Evolutionary conservation across 2,797 vertebrate genomes (phyloP).

Genomic region (Xenentodon cancila): DNA sequence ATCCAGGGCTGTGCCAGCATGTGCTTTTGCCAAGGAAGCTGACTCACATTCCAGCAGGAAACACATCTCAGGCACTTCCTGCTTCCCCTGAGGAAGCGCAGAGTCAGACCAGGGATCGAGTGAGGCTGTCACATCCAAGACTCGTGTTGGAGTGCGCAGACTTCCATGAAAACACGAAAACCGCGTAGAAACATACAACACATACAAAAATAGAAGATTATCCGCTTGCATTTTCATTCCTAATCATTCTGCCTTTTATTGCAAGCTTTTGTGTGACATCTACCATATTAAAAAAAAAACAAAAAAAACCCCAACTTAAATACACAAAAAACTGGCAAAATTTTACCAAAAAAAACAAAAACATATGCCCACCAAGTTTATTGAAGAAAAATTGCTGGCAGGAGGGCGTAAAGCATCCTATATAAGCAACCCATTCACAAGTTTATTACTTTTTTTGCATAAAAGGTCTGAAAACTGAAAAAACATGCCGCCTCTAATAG

Average conservation of each 20-base stretch:
- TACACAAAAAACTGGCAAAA: too few relatives aligned
- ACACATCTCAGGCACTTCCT: constrained; percentile 68
- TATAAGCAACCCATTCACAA: background rate
- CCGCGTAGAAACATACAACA: constrained; percentile 19
- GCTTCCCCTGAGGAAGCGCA: constrained; percentile 63
- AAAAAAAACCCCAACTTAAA: too few relatives aligned
- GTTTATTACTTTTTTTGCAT: background rate
- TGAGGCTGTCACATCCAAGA: constrained; percentile 19
- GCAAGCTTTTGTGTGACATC: background rate
- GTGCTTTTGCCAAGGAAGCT: constrained; percentile 30
- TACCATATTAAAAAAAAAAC: background rate
- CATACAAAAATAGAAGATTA: constrained; percentile 18
- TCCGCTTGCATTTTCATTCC: background rate
- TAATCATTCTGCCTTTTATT: too few relatives aligned
- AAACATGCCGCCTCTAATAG: background rate
- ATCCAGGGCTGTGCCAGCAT: constrained; percentile 32
- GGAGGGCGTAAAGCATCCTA: background rate
- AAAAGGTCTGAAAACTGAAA: background rate
- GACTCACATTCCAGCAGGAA: constrained; percentile 63
- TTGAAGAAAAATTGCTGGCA: too few relatives aligned
- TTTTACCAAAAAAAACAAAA: too few relatives aligned
- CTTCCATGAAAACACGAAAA: constrained; percentile 20
- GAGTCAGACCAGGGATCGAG: constrained; percentile 25
- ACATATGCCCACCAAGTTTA: too few relatives aligned
- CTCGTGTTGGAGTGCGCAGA: constrained; percentile 10